phyloP scores from a whole-genome alignment of 2,797 vertebrate genomes.

The Poecilia wingei region DNA sequence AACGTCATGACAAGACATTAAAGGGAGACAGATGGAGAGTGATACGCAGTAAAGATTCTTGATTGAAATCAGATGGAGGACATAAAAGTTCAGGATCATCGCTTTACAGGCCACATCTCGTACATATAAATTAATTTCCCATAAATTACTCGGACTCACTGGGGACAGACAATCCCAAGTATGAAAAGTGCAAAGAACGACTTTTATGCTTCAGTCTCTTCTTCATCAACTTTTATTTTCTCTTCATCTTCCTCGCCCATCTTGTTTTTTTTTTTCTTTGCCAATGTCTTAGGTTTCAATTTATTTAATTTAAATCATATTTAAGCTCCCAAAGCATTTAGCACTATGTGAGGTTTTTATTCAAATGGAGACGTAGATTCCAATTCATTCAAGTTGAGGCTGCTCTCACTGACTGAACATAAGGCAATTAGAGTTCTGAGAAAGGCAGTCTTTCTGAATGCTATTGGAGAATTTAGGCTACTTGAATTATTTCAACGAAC shows the following conservation, averaged over 20 bases:
- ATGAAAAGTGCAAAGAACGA: not conserved
- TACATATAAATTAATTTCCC: slow-evolving; percentile 2
- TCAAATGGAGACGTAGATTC: slow-evolving; percentile 7
- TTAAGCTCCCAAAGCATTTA: slow-evolving; percentile 14
- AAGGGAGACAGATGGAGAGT: not conserved
- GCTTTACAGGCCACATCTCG: not conserved
- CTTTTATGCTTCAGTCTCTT: not conserved
- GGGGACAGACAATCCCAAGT: not conserved
- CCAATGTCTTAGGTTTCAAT: not conserved
- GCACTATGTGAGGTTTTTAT: not conserved
- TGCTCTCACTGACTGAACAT: not conserved
- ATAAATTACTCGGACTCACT: not conserved
- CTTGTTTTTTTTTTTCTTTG: not conserved
- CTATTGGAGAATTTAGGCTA: not conserved
- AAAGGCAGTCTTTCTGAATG: not conserved
- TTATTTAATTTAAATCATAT: slow-evolving; percentile 4
- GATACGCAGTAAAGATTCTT: not conserved
- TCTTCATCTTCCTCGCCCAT: not conserved
- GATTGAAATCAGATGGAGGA: not conserved
- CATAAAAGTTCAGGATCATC: not conserved
- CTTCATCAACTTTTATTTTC: not conserved
- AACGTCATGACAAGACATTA: not conserved
- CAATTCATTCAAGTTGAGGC: not conserved
- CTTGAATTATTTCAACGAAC: not conserved
- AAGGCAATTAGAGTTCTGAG: not conserved